Evolutionary conservation across 2,888 invertebrate species (phyloP), one percentile per base, ranked within the genome.

Genomic region (Strigamia transsilvanica): DNA sequence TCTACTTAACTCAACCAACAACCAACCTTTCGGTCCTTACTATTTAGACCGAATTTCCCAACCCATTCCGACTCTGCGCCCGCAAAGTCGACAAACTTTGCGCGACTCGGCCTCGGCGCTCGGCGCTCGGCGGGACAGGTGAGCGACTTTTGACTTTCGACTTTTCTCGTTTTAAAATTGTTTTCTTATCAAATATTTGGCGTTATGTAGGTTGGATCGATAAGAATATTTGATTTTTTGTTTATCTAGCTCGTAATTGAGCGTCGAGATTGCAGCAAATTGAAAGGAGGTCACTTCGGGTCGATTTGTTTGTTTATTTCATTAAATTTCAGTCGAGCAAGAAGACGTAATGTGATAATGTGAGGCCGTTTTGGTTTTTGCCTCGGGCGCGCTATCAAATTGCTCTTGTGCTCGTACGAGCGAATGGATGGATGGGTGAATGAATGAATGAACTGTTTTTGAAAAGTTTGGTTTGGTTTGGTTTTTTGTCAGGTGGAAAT

Each of bases 401-500:
- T 34, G 34, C 34, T 34, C 34, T 34, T 34, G n/a, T 34, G 34
- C 34, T 34, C 34, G 7, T 7, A 34, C 4, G 7, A 34, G 4
- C 34, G 34, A 34, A 34, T 34, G 7, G 7, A 34, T n/a, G n/a
- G n/a, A n/a, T n/a, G n/a, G n/a, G n/a, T n/a, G n/a, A n/a, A n/a
- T n/a, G n/a, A n/a, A 34, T 34, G 34, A 34, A 34, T n/a, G n/a
- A 34, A 34, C 3, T 34, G 34, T 34, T 34, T 51, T 51, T 51
- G 3, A 51, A 51, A 13, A 13, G 51, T 51, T 51, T 51, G 10
- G 10, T n/a, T n/a, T 51, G 2, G 10, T n/a, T n/a, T n/a, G 3
- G 4, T 13, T 51, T 51, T 51, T n/a, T 51, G 3, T 51, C n/a
- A 81, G 42, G 32, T 27, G 9, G 18, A 66, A 61, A 83, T 83